These are phyloP conservation scores for Siderastrea radians DNA, from an alignment of 92 coral and sea anemone genomes.

Conservation along the genomic window DNA sequence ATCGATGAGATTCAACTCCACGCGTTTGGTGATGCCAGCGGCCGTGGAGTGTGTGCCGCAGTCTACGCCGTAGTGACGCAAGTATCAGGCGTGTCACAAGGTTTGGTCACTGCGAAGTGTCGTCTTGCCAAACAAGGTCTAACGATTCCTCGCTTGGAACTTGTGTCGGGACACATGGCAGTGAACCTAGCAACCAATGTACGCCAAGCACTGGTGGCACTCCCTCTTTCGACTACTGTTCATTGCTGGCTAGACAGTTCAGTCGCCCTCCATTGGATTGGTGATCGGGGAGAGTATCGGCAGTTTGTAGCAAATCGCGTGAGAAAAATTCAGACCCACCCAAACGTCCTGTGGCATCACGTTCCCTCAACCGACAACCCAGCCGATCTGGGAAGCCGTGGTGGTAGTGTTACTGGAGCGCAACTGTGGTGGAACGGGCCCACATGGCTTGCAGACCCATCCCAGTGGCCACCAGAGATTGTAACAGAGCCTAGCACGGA, in stretches of 20 bases:
- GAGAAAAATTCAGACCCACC: slow-evolving; percentile 66
- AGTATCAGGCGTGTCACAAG: too few relatives aligned
- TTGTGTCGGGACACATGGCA: too few relatives aligned
- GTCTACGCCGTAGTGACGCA: too few relatives aligned
- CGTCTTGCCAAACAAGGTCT: too few relatives aligned
- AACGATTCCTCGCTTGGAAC: too few relatives aligned
- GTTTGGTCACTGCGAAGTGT: too few relatives aligned
- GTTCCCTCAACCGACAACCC: slow-evolving; percentile 75
- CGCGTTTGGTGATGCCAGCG: too few relatives aligned
- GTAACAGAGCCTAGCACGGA: slow-evolving; percentile 36
- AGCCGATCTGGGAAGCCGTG: slow-evolving; percentile 81
- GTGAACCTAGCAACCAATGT: too few relatives aligned
- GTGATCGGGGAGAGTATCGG: slow-evolving; percentile 63
- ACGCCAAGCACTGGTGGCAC: too few relatives aligned
- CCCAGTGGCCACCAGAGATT: slow-evolving; percentile 62
- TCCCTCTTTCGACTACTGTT: too few relatives aligned
- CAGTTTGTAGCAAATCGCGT: slow-evolving; percentile 82
- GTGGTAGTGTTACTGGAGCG: slow-evolving; percentile 55
- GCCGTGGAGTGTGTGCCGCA: too few relatives aligned
- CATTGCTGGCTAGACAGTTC: slow-evolving; percentile 83
- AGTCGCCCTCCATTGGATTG: slow-evolving; percentile 75
- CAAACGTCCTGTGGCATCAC: slow-evolving; percentile 65
- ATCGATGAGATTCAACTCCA: too few relatives aligned
- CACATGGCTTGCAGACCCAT: slow-evolving; percentile 67
- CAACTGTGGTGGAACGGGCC: slow-evolving; percentile 74